Base-by-base conservation (phyloP, 1,140 invertebrate species). In the Atta texana region DNA sequence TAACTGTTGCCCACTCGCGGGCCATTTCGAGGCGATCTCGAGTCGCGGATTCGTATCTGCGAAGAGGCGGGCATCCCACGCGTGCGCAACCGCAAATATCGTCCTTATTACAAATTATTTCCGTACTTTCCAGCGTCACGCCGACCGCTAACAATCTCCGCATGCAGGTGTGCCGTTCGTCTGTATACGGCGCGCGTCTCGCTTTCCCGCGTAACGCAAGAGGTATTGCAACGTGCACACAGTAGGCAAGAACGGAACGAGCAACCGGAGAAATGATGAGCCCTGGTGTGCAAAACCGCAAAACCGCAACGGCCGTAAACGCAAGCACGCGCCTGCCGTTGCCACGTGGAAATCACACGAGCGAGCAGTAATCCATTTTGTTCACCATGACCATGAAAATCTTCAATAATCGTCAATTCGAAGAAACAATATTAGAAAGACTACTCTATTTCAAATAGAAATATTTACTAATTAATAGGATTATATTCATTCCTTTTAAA, bases 231-330 rank as follows among this genome's bases (percentile, higher is more conserved):
- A 61, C 16, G 18, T 16, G 14, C 49, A 16, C 55, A 72, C 84
- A 68, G 82, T 72, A 89, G 82, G 87, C 69, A 59, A 51, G 24
- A n/a, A 31, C 31, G 63, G 24, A 85, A 61, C 21, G 74, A 72
- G 57, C 51, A 49, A 51, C 68, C 77, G 34, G 74, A 86, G 76
- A 75, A 91, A 90, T 85, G 90, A 85, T 61, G 63, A 63, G 64
- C 71, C 59, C 59, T 49, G 64, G 61, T 80, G 88, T 39, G 63
- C 75, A 68, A 87, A 44, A 89, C 89, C 91, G 84, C 91, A 87
- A 91, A 92, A 92, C 90, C 90, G 80, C 89, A 90, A 87, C 86
- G 80, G 55, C 76, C 75, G 90, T 89, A 91, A 92, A 93, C 82
- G 89, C 89, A 84, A 88, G 89, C 89, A 91, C 89, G 89, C 89